Evolutionary conservation across 2,113 vertebrate species (phyloP).

Genomic region (Strix uralensis): DNA sequence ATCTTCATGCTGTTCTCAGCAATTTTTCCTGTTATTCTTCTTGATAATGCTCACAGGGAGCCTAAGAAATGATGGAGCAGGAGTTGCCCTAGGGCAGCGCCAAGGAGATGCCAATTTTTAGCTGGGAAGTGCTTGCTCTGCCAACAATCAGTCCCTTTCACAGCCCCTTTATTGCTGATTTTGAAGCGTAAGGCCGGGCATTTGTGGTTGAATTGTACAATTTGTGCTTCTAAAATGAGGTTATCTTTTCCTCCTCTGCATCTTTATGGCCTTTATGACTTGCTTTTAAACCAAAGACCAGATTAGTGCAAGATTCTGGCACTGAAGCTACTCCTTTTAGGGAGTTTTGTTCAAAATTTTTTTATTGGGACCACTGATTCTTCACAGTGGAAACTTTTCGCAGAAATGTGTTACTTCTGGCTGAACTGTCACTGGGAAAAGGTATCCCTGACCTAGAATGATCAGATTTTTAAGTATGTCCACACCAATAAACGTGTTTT

Average conservation of each 20-base stretch:
- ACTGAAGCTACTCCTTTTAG: neutral
- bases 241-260: neutral
- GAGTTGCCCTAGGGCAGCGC: neutral
- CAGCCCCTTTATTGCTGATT: neutral
- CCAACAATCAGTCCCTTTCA: neutral
- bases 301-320: neutral
- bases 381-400: neutral
- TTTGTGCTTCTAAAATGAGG: neutral
- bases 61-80: neutral
- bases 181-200: neutral
- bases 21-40: neutral
- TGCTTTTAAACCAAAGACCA: neutral
- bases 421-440: neutral
- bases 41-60: neutral
- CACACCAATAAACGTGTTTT: neutral
- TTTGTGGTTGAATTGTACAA: neutral
- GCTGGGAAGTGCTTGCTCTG: rapidly evolving
- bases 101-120: neutral
- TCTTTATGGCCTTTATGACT: neutral
- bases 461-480: neutral
- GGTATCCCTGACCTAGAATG: neutral
- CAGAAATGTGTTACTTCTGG: neutral
- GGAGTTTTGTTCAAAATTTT: neutral
- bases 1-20: neutral
- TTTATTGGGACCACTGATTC: neutral